Base-by-base conservation (phyloP, 2,113 vertebrate genomes). In the Sprattus sprattus region DNA sequence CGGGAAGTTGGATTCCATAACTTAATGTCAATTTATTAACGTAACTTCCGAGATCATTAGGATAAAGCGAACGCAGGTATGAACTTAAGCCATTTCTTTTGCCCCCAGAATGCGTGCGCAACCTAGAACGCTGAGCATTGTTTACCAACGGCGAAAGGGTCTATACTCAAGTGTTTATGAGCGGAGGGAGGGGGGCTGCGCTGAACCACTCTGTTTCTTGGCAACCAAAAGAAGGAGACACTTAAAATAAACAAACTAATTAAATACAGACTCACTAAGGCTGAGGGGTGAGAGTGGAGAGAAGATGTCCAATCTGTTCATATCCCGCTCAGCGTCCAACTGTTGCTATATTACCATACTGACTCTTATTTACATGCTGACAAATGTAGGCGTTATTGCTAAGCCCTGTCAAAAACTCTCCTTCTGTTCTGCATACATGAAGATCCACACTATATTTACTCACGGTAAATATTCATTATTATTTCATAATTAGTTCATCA, bases 251-350 rank as follows among this genome's bases (percentile, higher is more conserved):
- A 78, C 71, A 78, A 3, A 83, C 87, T 91, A 89, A 93, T 92
- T 91, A 91, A 91, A 91, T 91, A 90, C 92, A 92, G 88, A 92
- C 85, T 81, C 82, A 86, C 78, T 81, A 85, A 87, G 83, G 81
- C 16, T 71, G 46, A 84, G 52, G 28, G 32, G 57, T 67, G 49
- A 67, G 45, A 86, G 89, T 52, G 54, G 64, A 81, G 71, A 18
- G 32, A 78, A 78, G 71, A 78, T 39, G 71, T 18, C 71, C 71
- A 78, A 78, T 78, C 71, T 78, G 71, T 78, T 78, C 71, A 28
- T 32, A 28, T 39, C 28, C 28, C 71, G 5, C 71, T 78, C 28
- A 16, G 44, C 28, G 4, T 11, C 71, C 71, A 78, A 78, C 71
- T 78, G 71, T 78, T 78, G 71, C 32, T 39, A 16, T 39, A 39